These are phyloP conservation scores for Dreissena rostriformis DNA, from an alignment of 1,140 invertebrate species.

Conservation along the genomic window DNA sequence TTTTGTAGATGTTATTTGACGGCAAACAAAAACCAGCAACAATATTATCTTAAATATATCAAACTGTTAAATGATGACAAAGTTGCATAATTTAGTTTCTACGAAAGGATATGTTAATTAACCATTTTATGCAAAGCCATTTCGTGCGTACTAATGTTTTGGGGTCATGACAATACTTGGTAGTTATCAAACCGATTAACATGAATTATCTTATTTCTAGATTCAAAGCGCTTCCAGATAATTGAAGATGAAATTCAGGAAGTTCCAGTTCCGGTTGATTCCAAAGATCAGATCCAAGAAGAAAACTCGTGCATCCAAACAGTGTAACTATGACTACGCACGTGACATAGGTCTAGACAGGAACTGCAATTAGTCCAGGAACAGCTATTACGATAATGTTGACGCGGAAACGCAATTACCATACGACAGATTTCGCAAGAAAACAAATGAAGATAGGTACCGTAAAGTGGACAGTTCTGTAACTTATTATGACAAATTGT, in stretches of 20 bases:
- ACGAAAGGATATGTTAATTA: too few relatives aligned
- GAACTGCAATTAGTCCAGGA: conserved; percentile 35
- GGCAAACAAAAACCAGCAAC: too few relatives aligned
- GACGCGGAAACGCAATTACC: conserved; percentile 11
- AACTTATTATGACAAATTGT: not conserved
- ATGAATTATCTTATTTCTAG: too few relatives aligned
- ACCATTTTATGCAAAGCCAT: too few relatives aligned
- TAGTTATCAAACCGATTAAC: too few relatives aligned
- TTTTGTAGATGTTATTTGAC: too few relatives aligned
- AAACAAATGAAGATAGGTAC: not conserved
- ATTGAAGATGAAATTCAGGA: conserved; percentile 44
- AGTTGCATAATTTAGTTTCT: too few relatives aligned
- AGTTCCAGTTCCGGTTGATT: conserved; percentile 53
- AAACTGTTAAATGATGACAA: too few relatives aligned
- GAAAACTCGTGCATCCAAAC: conserved; percentile 37
- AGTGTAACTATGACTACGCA: conserved; percentile 28
- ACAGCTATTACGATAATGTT: conserved; percentile 46
- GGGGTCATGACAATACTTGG: too few relatives aligned
- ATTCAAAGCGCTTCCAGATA: too few relatives aligned
- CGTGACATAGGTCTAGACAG: conserved; percentile 40
- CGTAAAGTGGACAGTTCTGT: not conserved
- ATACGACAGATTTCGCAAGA: not conserved
- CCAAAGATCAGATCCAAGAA: conserved; percentile 46
- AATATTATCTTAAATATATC: too few relatives aligned
- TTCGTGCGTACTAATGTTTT: too few relatives aligned